Evolutionary conservation across 2,797 vertebrate species (phyloP).

Genomic region (Rhadinocentrus ornatus): DNA sequence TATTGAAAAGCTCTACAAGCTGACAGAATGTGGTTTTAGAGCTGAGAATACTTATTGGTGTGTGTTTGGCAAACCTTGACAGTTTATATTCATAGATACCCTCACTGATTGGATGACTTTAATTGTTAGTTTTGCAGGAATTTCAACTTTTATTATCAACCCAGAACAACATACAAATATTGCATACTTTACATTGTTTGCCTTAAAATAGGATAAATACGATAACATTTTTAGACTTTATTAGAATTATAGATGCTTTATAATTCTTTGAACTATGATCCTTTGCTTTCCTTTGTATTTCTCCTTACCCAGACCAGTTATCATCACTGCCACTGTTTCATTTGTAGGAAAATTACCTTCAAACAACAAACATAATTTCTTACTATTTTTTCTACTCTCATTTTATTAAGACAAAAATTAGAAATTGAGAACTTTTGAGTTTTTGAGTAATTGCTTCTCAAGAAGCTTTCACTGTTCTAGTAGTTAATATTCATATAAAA

Average conservation of each 20-base stretch:
- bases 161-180: no score
- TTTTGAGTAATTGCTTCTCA: neutral
- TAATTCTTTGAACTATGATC: no score
- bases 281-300: no score
- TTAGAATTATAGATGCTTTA: neutral
- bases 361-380: no score
- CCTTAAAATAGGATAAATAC: neutral
- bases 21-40: constrained; percentile 49
- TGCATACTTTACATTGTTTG: neutral
- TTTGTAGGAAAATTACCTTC: no score
- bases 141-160: no score
- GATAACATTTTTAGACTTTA: neutral
- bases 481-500: neutral
- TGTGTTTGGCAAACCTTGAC: constrained; percentile 29
- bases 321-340: no score
- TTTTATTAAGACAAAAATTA: neutral
- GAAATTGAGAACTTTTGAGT: neutral
- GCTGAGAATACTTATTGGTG: constrained; percentile 37
- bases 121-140: constrained; percentile 4
- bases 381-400: neutral
- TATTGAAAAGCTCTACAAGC: constrained; percentile 71
- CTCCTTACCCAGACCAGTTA: no score
- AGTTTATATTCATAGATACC: constrained; percentile 21
- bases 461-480: neutral
- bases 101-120: constrained; percentile 5